Evolutionary conservation across 2,797 vertebrate genomes (phyloP).

Genomic region (Harpagifer antarcticus): DNA sequence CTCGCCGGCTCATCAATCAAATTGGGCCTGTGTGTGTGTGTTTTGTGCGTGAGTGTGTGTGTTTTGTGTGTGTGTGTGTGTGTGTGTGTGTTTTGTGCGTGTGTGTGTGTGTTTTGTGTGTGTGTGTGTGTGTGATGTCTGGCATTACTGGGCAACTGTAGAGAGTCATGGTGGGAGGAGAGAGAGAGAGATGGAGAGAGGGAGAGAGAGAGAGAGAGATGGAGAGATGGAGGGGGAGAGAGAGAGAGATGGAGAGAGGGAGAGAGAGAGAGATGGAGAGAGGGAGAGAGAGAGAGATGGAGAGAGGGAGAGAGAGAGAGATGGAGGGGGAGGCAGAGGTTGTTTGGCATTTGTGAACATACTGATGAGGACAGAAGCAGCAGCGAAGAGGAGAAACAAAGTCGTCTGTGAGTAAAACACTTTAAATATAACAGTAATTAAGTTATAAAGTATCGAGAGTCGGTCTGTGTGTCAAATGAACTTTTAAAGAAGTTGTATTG

Average conservation of each 20-base stretch:
- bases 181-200: background rate
- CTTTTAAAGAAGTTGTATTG: no score
- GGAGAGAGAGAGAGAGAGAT: no score
- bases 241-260: background rate
- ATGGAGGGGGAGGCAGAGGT: background rate
- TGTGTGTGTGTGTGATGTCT: conserved; percentile 30
- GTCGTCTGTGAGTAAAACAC: conserved; percentile 24
- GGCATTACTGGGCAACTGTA: conserved; percentile 65
- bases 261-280: conserved; percentile 4
- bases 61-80: conserved; percentile 14
- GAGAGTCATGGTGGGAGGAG: conserved; percentile 41
- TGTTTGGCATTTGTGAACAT: conserved; percentile 38
- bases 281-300: background rate
- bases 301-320: conserved; percentile 2
- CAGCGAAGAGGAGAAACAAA: background rate
- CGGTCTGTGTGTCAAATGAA: background rate
- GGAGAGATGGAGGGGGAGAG: background rate
- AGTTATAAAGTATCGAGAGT: background rate
- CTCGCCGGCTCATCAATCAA: conserved; percentile 39
- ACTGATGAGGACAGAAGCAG: conserved; percentile 39
- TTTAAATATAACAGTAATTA: background rate
- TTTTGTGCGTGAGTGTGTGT: no score
- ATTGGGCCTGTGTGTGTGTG: background rate
- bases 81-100: background rate
- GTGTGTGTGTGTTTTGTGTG: background rate